Evolutionary conservation across 2,797 vertebrate species (phyloP).

Genomic region (Apogon hyalosoma): DNA sequence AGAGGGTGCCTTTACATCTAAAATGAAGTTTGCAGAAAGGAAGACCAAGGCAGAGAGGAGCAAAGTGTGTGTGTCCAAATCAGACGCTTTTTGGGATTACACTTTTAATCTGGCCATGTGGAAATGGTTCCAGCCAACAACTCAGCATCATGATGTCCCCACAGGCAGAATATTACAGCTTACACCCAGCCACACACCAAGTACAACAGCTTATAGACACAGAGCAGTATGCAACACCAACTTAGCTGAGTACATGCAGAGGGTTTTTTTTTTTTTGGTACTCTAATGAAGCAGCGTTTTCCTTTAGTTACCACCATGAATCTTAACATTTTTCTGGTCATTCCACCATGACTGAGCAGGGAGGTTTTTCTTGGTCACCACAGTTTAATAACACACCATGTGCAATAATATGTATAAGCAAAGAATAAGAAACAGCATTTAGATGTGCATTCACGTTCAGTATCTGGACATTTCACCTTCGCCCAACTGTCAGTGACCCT

Average conservation of each 20-base stretch:
- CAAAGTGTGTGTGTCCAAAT: conserved; percentile 56
- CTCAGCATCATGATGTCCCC: conserved; percentile 43
- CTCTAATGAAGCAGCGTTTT: conserved; percentile 18
- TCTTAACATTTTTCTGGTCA: not conserved
- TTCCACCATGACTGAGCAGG: not conserved
- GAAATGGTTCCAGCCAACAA: conserved; percentile 56
- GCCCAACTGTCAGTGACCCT: too few species aligned
- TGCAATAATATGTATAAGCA: too few species aligned
- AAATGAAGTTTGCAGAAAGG: conserved; percentile 4
- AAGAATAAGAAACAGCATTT: too few species aligned
- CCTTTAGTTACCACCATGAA: not conserved
- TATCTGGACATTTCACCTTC: too few species aligned
- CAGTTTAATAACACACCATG: too few species aligned
- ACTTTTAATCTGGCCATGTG: conserved; percentile 69
- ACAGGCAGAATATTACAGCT: conserved; percentile 56
- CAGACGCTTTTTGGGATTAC: conserved; percentile 67
- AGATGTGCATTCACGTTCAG: too few species aligned
- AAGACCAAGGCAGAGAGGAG: conserved; percentile 24
- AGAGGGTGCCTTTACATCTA: conserved; percentile 63
- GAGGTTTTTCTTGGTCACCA: too few species aligned
- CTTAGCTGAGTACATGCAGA: conserved; percentile 9
- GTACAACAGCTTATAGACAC: conserved; percentile 48
- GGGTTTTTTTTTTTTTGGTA: not conserved
- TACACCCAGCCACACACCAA: conserved; percentile 50
- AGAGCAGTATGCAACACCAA: conserved; percentile 23